Evolutionary conservation across 2,797 vertebrate genomes (phyloP).

Genomic region (Stomatorhinus walkeri): DNA sequence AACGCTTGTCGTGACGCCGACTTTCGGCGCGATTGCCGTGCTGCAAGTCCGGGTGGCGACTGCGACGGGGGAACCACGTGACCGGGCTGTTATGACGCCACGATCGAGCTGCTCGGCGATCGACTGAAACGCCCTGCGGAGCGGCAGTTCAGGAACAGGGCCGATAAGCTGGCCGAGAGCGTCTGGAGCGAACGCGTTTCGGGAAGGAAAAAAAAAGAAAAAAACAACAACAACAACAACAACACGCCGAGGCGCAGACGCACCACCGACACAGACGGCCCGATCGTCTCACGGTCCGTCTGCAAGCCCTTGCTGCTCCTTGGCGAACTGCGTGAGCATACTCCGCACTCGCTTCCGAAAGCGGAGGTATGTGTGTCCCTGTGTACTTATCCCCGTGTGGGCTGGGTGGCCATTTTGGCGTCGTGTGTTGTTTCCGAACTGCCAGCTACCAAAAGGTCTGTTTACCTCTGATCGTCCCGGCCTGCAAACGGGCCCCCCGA

Average conservation of each 20-base stretch:
- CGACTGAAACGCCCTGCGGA: constrained; percentile 40
- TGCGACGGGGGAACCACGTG: background rate
- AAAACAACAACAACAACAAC: background rate
- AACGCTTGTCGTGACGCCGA: background rate
- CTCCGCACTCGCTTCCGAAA: background rate
- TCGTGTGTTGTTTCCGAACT: constrained; percentile 56
- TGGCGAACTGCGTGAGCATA: background rate
- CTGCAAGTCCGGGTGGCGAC: background rate
- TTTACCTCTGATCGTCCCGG: constrained; percentile 52
- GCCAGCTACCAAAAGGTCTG: constrained; percentile 45
- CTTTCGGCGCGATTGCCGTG: background rate
- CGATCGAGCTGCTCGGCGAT: constrained; percentile 31
- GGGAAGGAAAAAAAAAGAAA: background rate
- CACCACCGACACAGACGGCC: background rate
- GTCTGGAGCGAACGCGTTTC: constrained; percentile 35
- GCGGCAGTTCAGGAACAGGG: constrained; percentile 44
- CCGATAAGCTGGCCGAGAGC: constrained; percentile 31
- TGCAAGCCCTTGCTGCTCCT: background rate
- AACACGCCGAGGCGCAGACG: background rate
- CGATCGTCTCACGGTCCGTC: background rate
- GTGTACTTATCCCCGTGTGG: constrained; percentile 26
- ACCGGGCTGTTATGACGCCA: constrained; percentile 12
- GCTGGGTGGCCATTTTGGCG: constrained; percentile 47
- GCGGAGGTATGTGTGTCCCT: constrained; percentile 29
- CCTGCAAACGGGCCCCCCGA: background rate